These are phyloP conservation scores for Halictus ligatus DNA, from an alignment of 2,888 invertebrate species.

Conservation along the genomic window DNA sequence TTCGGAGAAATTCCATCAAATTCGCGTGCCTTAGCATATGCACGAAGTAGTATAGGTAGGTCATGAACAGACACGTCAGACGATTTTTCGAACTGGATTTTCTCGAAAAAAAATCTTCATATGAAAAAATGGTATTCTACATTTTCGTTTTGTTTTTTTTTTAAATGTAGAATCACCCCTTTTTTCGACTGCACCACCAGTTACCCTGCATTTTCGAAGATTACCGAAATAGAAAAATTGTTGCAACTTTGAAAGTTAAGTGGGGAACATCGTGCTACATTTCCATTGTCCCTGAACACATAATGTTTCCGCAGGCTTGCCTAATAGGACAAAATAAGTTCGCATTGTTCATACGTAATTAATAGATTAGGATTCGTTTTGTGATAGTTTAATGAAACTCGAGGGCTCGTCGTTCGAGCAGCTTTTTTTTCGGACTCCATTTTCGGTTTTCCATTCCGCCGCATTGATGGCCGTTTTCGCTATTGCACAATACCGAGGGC, in stretches of 20 bases:
- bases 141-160: neutral
- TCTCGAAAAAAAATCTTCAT: too few relatives aligned
- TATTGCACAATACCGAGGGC: conserved; percentile 30
- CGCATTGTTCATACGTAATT: neutral
- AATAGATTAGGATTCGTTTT: neutral
- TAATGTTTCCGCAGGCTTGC: neutral
- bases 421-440: conserved; percentile 28
- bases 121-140: neutral
- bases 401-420: neutral
- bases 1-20: too few relatives aligned
- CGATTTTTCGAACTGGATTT: too few relatives aligned
- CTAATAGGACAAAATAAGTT: neutral
- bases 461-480: conserved; percentile 33
- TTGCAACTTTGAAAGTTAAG: neutral
- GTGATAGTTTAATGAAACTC: neutral
- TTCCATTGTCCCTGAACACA: neutral
- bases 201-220: neutral
- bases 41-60: too few relatives aligned
- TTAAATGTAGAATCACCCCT: too few relatives aligned
- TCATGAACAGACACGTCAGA: too few relatives aligned
- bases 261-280: too few relatives aligned
- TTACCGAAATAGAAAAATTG: neutral
- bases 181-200: too few relatives aligned
- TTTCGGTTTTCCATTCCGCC: conserved; percentile 1
- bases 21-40: too few relatives aligned